Evolutionary conservation across 2,888 invertebrate species (phyloP).

Genomic region (Campoplex capitator): DNA sequence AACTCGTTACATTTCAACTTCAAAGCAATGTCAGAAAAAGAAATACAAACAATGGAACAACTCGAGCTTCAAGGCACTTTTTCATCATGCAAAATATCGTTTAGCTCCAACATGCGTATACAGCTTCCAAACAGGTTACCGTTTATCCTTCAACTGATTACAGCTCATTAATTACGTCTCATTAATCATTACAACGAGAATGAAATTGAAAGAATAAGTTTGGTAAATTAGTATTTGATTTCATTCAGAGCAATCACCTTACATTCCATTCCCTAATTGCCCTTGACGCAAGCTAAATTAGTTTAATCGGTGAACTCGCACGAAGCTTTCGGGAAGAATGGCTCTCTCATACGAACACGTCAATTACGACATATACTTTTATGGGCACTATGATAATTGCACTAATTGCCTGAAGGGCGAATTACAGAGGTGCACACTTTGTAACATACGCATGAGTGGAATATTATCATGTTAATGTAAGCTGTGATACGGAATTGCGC

Average conservation of each 20-base stretch:
- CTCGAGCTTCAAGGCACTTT: background rate
- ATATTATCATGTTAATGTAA: background rate
- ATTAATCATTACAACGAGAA: too few species aligned
- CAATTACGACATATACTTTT: background rate
- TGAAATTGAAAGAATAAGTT: too few species aligned
- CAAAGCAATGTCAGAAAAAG: too few species aligned
- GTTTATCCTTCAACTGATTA: too few species aligned
- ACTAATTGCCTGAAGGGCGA: background rate
- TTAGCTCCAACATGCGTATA: too few species aligned
- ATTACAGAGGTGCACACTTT: constrained; percentile 9
- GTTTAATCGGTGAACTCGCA: background rate
- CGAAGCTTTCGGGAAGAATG: background rate
- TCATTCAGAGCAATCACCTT: background rate
- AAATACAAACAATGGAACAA: too few species aligned
- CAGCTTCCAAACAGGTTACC: too few species aligned
- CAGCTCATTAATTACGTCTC: too few species aligned
- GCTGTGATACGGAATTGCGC: background rate
- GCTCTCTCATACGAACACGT: background rate
- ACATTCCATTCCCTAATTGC: background rate
- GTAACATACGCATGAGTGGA: constrained; percentile 4
- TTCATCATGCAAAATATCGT: too few species aligned
- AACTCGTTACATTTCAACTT: too few species aligned
- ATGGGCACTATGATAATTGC: constrained; percentile 11
- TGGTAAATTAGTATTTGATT: background rate
- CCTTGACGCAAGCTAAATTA: background rate